Base-by-base conservation (phyloP, 1,140 invertebrate genomes). In the Tetragnatha versicolor region DNA sequence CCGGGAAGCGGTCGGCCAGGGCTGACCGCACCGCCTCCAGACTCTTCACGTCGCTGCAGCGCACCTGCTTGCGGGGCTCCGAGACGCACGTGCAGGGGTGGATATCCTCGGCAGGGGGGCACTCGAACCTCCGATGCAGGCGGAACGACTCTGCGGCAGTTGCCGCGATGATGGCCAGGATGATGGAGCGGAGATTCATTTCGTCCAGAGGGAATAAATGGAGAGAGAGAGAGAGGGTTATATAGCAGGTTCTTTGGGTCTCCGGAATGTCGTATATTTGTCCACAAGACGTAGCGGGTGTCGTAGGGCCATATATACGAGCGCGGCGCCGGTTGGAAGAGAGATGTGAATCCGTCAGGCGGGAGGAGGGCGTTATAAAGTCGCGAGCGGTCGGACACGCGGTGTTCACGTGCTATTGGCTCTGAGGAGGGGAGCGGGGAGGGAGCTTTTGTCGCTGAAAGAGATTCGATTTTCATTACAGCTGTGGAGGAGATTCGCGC, bases 371-470 rank as follows among this genome's bases (percentile, higher is more conserved):
- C 27, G 47, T 75, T 75, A n/a, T n/a, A 63, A 63, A 63, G 51
- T 63, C 60, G 27, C n/a, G 31, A 42, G 27, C n/a, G 31, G 27
- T 17, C 58, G 5, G 22, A 6, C 70, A 73, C 55, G 58, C 14
- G 72, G 22, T 75, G 72, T 75, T 75, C 72, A 75, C 72, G 72
- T 75, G 72, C 25, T 35, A 39, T 20, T 35, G 14, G 60, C n/a
- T 37, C 42, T 12, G 37, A 42, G 61, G 35, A 42, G 61, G 25
- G 61, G 37, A 53, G 29, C 35, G 6, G 17, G 27, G 51, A n/a
- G n/a, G n/a, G n/a, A n/a, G n/a, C n/a, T n/a, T n/a, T n/a, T n/a
- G n/a, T n/a, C n/a, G n/a, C n/a, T n/a, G n/a, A n/a, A n/a, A n/a
- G n/a, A n/a, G n/a, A n/a, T n/a, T n/a, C n/a, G n/a, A n/a, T n/a